A percentile compares a stretch with the other conserved stretches of the same genome.
phyloP scores from a whole-genome alignment of 1,140 invertebrate genomes.

The Aphelinus certus region DNA sequence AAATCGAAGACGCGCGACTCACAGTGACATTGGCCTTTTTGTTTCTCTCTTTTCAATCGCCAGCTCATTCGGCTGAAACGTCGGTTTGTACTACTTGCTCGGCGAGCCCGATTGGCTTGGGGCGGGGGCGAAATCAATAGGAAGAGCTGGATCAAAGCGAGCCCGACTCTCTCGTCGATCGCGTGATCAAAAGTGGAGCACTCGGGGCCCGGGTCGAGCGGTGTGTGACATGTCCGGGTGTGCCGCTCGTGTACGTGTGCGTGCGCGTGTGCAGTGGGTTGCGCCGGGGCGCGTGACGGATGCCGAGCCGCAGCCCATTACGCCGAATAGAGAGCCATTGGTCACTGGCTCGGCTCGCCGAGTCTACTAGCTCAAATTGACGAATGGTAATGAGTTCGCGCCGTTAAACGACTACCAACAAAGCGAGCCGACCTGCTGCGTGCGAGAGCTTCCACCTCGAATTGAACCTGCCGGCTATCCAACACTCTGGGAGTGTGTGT shows the following conservation, averaged over 20 bases:
- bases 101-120: too few relatives aligned
- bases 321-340: slow-evolving; percentile 65
- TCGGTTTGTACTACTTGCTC: too few relatives aligned
- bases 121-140: too few relatives aligned
- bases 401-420: slow-evolving; percentile 62
- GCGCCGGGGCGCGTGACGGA: slow-evolving; percentile 55
- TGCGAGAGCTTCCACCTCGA: slow-evolving; percentile 45
- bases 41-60: too few relatives aligned
- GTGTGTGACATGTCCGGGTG: slow-evolving; percentile 3
- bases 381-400: slow-evolving; percentile 67
- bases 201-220: not conserved
- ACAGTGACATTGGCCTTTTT: too few relatives aligned
- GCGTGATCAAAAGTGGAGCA: slow-evolving; percentile 40
- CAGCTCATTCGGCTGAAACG: too few relatives aligned
- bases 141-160: too few relatives aligned
- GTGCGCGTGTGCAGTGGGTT: not conserved
- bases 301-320: slow-evolving; percentile 64
- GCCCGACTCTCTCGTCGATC: not conserved
- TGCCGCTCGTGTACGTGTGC: not conserved
- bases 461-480: slow-evolving; percentile 52
- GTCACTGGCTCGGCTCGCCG: slow-evolving; percentile 56
- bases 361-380: slow-evolving; percentile 64
- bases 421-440: not conserved
- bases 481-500: slow-evolving; percentile 32
- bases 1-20: too few relatives aligned